These are phyloP conservation scores for Ctenosaura bakeri DNA, from an alignment of 2,797 vertebrate genomes.

Conservation along the genomic window DNA sequence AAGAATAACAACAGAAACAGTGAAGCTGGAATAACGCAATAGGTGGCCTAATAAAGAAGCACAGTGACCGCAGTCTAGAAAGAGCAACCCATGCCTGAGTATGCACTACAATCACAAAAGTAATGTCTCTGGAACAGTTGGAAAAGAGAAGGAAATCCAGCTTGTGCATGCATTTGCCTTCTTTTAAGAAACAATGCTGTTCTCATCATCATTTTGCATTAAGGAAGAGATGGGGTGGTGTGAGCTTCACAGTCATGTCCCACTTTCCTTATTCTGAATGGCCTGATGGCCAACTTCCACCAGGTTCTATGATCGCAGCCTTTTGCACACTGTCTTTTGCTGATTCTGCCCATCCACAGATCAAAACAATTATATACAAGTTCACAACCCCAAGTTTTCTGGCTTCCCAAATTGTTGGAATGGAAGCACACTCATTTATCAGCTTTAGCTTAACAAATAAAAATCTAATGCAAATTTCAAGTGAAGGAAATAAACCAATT, in stretches of 20 bases:
- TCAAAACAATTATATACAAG: neutral
- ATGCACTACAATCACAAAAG: neutral
- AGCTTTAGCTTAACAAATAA: conserved; percentile 48
- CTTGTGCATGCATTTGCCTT: neutral
- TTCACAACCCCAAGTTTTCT: conserved; percentile 13
- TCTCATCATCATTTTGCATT: neutral
- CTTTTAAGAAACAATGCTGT: neutral
- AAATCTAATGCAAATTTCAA: conserved; percentile 58
- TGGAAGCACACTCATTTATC: conserved; percentile 32
- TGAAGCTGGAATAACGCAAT: neutral
- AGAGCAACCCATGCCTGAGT: neutral
- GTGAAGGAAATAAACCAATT: conserved; percentile 60
- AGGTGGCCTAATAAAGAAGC: conserved; percentile 8
- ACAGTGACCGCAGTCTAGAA: neutral
- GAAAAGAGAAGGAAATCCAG: neutral
- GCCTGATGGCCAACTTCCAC: neutral
- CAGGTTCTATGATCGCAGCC: neutral
- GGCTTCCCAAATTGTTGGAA: conserved; percentile 30
- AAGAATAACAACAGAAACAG: neutral
- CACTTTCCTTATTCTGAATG: neutral
- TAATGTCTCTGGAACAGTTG: neutral
- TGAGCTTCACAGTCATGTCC: too few relatives aligned
- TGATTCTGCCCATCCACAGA: neutral
- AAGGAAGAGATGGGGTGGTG: neutral
- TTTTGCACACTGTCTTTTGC: neutral